Evolutionary conservation across 2,797 vertebrate genomes (phyloP).

Genomic region (Trachurus trachurus): DNA sequence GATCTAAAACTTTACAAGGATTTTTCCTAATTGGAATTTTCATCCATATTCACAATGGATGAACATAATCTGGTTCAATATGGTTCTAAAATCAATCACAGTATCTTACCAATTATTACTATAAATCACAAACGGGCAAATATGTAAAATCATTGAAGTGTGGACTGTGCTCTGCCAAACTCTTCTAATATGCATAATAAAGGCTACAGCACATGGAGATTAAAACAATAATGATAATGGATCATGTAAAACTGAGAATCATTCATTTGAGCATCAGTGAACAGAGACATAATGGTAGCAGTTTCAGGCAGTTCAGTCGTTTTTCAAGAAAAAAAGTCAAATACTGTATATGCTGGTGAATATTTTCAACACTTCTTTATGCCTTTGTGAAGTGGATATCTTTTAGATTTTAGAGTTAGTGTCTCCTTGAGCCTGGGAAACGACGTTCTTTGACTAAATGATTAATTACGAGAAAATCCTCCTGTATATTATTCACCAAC

Average conservation of each 20-base stretch:
- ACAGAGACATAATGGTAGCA: not conserved
- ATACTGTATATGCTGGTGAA: not conserved
- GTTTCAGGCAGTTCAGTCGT: not conserved
- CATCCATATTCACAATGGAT: not conserved
- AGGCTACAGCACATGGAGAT: not conserved
- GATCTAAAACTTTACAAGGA: not conserved
- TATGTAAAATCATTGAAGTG: not conserved
- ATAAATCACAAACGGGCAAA: not conserved
- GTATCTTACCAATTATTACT: not conserved
- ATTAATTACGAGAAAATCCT: no score
- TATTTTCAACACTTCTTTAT: no score
- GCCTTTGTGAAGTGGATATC: no score
- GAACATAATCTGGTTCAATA: no score
- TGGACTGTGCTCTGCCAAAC: not conserved
- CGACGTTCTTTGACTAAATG: no score
- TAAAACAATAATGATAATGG: not conserved
- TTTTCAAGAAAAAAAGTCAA: not conserved
- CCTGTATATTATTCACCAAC: no score
- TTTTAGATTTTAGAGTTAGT: no score
- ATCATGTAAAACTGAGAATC: no score
- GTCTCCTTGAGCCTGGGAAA: no score
- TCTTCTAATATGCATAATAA: not conserved
- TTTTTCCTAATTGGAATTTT: slow-evolving; percentile 1
- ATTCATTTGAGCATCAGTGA: not conserved
- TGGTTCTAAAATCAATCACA: not conserved